These are phyloP conservation scores for Apolygus lucorum DNA, from an alignment of 1,140 invertebrate genomes.

Conservation along the genomic window DNA sequence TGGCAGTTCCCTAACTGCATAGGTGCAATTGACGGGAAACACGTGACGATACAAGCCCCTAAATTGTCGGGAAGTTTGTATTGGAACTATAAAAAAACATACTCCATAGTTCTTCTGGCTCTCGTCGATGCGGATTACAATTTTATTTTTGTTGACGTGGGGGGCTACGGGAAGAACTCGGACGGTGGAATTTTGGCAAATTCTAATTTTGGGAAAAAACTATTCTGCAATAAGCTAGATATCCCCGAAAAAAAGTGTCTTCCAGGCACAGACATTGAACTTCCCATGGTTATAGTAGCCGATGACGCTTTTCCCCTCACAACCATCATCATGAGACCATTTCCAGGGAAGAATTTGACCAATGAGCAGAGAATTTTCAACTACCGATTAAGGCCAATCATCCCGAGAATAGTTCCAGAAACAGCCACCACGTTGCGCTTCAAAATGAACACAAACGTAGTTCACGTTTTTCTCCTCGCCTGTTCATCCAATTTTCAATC, in stretches of 20 bases:
- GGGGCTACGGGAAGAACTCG: slow-evolving; percentile 39
- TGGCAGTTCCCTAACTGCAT: slow-evolving; percentile 39
- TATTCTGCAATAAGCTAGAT: slow-evolving; percentile 29
- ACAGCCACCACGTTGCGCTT: no score
- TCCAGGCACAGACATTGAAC: slow-evolving; percentile 31
- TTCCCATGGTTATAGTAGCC: slow-evolving; percentile 39
- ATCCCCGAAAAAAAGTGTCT: slow-evolving; percentile 34
- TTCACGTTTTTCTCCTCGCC: no score
- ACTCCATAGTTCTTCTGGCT: slow-evolving; percentile 43
- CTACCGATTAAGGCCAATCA: slow-evolving; percentile 34
- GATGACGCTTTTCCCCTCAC: slow-evolving; percentile 46
- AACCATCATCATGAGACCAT: slow-evolving; percentile 43
- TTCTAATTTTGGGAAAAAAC: slow-evolving; percentile 24
- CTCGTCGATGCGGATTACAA: slow-evolving; percentile 43
- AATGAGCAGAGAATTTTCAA: slow-evolving; percentile 38
- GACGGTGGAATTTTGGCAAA: slow-evolving; percentile 35
- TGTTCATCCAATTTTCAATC: no score
- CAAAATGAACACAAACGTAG: no score
- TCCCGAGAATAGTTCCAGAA: no score
- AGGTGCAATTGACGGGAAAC: slow-evolving; percentile 40
- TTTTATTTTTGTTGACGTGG: slow-evolving; percentile 42
- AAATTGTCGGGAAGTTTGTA: slow-evolving; percentile 36
- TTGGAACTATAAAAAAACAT: slow-evolving; percentile 43
- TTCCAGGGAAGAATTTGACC: slow-evolving; percentile 33
- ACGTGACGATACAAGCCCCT: slow-evolving; percentile 38